Conservation (phyloP, 35 echinoderm and acorn worm genomes). For the Strongylocentrotus purpuratus region DNA sequence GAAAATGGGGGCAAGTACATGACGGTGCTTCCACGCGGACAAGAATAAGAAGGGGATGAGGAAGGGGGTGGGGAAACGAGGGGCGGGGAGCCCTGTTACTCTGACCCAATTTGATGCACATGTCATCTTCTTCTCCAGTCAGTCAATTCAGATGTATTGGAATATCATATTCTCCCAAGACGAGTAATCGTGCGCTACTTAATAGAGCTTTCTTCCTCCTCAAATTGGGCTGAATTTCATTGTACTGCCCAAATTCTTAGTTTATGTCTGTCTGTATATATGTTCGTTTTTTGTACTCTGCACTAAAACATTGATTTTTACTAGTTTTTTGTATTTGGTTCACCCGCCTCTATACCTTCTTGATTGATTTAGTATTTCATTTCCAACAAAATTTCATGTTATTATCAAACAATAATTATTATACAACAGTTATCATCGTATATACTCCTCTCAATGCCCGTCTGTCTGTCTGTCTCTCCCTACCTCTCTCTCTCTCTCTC, state of each 20-base stretch:
- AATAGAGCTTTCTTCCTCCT: background rate
- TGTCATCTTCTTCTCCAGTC: background rate
- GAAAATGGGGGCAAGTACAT: conserved; percentile 1
- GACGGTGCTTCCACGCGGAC: conserved; percentile 4
- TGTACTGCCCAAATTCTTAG: background rate
- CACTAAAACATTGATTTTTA: too few species aligned
- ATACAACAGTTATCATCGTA: too few species aligned
- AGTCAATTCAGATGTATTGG: background rate
- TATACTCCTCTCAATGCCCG: too few species aligned
- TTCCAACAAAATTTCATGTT: too few species aligned
- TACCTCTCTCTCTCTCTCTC: too few species aligned
- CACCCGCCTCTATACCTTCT: too few species aligned
- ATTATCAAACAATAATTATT: too few species aligned
- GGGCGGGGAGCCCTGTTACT: background rate
- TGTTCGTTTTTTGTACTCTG: too few species aligned
- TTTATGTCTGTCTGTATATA: too few species aligned
- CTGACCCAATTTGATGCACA: background rate
- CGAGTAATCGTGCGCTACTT: background rate
- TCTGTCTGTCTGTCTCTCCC: too few species aligned
- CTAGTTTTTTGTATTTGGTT: too few species aligned
- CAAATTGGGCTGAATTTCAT: background rate
- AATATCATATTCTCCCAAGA: background rate
- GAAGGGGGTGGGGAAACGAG: background rate
- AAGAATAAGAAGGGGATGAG: background rate
- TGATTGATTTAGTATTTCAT: too few species aligned